Base-by-base conservation (phyloP, 2,888 invertebrate species). In the Epiblema foenella region DNA sequence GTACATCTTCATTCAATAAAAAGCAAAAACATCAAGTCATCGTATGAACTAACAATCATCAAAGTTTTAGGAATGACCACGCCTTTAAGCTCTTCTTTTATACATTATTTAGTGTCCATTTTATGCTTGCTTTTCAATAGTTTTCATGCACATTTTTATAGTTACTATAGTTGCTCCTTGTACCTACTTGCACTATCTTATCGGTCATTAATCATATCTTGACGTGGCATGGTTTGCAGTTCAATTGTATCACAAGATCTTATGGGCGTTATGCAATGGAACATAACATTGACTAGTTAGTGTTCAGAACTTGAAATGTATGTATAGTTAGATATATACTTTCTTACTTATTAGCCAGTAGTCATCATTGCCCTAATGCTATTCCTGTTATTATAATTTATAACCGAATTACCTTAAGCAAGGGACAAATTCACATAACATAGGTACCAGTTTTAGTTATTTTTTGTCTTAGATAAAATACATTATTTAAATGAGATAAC, bases 211-310 rank as follows among this genome's bases (percentile, higher is more conserved):
- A 66, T 71, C 70, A 60, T 66, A 67, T 56, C 51, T 66, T 67
- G 71, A 57, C 66, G 66, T 46, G 66, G 65, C 54, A 60, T 59
- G 60, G 71, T 42, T 60, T 67, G 71, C 42, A 52, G 56, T 57
- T 62, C 62, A 51, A 57, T 71, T 42, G 33, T 60, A 66, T 70
- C 70, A 70, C 70, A 66, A 70, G 70, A 65, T 70, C 37, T 52
- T 62, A 62, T 57, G 56, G 62, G 49, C 24, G 33, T 71, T 68
- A 63, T 33, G 58, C 68, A 70, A 65, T 52, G n/a, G 15, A 46
- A n/a, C 46, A 46, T 42, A 42, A 42, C 42, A 42, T 46, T 7
- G 46, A n/a, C n/a, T 46, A 12, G 46, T n/a, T 46, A 12, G 46
- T n/a, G n/a, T 46, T 42, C 15, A 42, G 12, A 39, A 7, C n/a